Base-by-base conservation (phyloP, 2,113 vertebrate genomes). In the Xiphophorus maculatus region DNA sequence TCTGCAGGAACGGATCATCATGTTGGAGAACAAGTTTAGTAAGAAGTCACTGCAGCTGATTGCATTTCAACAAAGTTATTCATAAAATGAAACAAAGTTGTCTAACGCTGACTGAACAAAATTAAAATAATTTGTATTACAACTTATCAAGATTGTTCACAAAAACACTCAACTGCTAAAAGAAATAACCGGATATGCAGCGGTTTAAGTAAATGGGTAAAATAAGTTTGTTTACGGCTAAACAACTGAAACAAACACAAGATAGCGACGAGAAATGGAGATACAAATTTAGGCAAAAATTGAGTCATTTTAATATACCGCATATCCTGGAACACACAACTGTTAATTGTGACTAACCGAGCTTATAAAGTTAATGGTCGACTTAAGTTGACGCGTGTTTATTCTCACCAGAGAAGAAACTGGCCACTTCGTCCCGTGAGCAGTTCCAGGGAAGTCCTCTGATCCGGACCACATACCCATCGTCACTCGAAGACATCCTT, bases 361-460 rank as follows among this genome's bases (percentile, higher is more conserved):
- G 66, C 11, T 10, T n/a, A 2, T 11, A 72, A 2, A 32, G 42
- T 14, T 37, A 4, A 17, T 30, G 25, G 48, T 8, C 22, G 30
- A 7, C 11, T 15, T 5, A 3, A 65, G n/a, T 25, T 78, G 44
- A 37, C 48, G 17, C 63, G 11, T 11, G 0, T 5, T 29, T 37
- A 6, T 64, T 74, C 83, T 85, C 80, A 96, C 95, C 95, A 84
- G 95, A 96, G 77, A 96, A 96, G 85, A 96, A 96, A 77, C 93
- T 89, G 69, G 94, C 90, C 54, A 96, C 94, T 80, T 96, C 95
- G 30, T 94, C 94, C 72, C 93, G 94, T 4, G 95, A 94, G 85
- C 95, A 96, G 76, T 95, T 93, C 95, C 95, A 96, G 5, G 95
- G 95, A 51, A 96, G 89, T 69, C 95, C 95, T 82, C 95, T 93